Evolutionary conservation across 2,888 invertebrate species (phyloP), one percentile per base, ranked within the genome.

Genomic region (Thysanoteuthis rhombus): DNA sequence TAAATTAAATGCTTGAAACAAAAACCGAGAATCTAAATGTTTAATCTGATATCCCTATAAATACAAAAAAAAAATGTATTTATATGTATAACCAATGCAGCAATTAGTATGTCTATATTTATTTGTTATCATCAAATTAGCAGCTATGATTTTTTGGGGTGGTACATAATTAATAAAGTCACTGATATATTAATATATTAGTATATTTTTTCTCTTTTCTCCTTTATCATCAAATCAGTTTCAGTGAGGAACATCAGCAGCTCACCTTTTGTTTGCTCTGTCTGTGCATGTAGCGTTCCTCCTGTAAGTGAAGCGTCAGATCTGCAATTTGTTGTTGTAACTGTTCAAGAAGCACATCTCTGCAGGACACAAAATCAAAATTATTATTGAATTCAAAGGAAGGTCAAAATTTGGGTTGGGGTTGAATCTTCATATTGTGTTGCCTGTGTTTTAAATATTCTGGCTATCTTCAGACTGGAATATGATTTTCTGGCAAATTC

Each of bases 311-410:
- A 36, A 93, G 47, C 6, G 45, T 47, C 47, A 93, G 39, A 39
- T 93, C 93, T 6, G 47, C 93, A 36, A 93, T 93, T 47, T 93
- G 93, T 58, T 93, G 93, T 36, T 93, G 93, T 32, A 93, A 58
- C 58, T 93, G 45, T 3, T 93, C 93, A 32, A 93, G 39, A 38
- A 93, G 93, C 16, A 52, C 1, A 36, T 93, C 58, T 39, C 93
- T 93, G 47, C 5, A 42, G 52, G 25, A 52, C 3, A 75, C n/a
- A 75, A 75, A 75, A 16, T 75, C 1, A 75, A 75, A 36, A 75
- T n/a, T 25, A 52, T 52, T 1, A 45, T 16, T 45, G 5, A 52
- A 52, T 28, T 25, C 5, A 52, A 25, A 52, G 25, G 25, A 1
- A 5, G 2, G 25, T 28, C 25, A 52, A 25, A 25, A 25, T 52